phyloP scores from a whole-genome alignment of 2,113 vertebrate genomes.

The Zeus faber region DNA sequence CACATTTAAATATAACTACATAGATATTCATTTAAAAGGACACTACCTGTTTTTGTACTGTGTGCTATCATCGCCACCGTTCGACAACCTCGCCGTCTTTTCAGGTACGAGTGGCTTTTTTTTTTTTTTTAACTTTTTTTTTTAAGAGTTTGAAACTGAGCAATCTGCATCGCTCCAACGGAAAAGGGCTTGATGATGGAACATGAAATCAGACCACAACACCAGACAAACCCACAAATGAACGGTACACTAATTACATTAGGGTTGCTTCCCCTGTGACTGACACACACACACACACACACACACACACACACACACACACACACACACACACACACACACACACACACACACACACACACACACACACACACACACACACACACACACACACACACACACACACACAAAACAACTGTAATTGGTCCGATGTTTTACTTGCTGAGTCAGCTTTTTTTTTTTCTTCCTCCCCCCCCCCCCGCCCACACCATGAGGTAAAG shows the following conservation, averaged over 20 bases:
- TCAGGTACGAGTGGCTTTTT: conserved; percentile 38
- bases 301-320: too few relatives aligned
- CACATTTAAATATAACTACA: conserved; percentile 73
- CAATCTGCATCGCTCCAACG: conserved; percentile 33
- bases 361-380: conserved; percentile 30
- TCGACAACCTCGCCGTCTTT: conserved; percentile 25
- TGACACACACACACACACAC: too few relatives aligned
- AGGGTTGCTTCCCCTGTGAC: too few relatives aligned
- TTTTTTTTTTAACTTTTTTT: too few relatives aligned
- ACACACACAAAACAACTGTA: conserved; percentile 50
- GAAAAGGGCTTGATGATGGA: conserved; percentile 21
- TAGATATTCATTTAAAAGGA: conserved; percentile 60
- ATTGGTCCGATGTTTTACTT: conserved; percentile 77
- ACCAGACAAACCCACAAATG: too few relatives aligned
- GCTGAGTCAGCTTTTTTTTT: too few relatives aligned
- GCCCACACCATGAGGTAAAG: conserved; percentile 73
- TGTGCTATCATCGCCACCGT: conserved; percentile 53
- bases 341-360: too few relatives aligned
- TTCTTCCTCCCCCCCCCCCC: too few relatives aligned
- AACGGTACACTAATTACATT: too few relatives aligned
- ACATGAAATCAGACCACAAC: too few relatives aligned
- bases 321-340: too few relatives aligned
- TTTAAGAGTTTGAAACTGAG: conserved; percentile 46
- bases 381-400: conserved; percentile 45
- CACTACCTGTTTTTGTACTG: conserved; percentile 43